Evolutionary conservation across 2,113 vertebrate species (phyloP), one percentile per base, ranked within the genome.

Genomic region (Brachyhypopomus gauderio): DNA sequence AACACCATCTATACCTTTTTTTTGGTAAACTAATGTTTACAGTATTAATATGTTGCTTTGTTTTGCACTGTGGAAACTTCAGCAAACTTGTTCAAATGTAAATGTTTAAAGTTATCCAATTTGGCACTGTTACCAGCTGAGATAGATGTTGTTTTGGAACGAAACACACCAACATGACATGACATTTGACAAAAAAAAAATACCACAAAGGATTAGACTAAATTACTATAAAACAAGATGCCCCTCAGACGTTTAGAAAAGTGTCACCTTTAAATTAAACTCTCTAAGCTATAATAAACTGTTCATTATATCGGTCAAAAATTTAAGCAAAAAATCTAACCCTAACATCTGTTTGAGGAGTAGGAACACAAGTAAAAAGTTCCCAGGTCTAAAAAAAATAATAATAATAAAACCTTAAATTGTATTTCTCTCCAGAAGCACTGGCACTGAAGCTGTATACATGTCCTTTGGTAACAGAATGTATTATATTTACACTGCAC

Each of bases 391-490:
- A 38, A 48, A 79, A 72, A 36, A 3, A 14, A 27, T 30, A 2
- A 1, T 34, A n/a, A n/a, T n/a, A n/a, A n/a, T n/a, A n/a, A n/a
- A n/a, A n/a, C n/a, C n/a, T n/a, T n/a, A 48, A 72, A 64, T 52
- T 60, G 3, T 2, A 34, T 72, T 23, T 48, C 25, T 6, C 7
- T 14, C 62, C 72, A 66, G 66, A 74, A 80, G 25, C 78, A 60
- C 16, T 30, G 58, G 66, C 34, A 20, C 70, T 55, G 38, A 55
- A 64, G 8, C 56, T 30, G 66, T 60, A 60, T 60, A 25, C 25
- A 64, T 55, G 41, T 56, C 41, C 79, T 80, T 72, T 80, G 71
- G 79, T 80, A 80, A 25, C 20, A 56, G 30, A 80, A 78, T 56
- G 55, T 6, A 7, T 71, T 20, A 36, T 16, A 60, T 62, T 77